phyloP scores from a whole-genome alignment of 2,888 invertebrate genomes.

The Caenorhabditis sp. region DNA sequence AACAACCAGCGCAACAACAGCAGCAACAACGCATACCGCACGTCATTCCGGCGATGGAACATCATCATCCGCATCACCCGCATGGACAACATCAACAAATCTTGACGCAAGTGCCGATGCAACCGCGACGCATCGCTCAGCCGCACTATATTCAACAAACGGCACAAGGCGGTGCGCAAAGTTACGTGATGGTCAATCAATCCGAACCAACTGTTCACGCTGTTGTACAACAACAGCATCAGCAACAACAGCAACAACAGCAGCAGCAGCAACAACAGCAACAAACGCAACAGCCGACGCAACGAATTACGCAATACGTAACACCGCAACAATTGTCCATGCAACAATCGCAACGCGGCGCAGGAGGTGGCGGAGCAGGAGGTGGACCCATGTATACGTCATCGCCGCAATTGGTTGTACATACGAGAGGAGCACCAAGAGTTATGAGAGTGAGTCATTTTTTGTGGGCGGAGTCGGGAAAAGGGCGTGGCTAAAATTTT shows the following conservation, averaged over 20 bases:
- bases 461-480: neutral
- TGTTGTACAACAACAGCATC: neutral
- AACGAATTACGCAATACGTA: constrained; percentile 1
- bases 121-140: neutral
- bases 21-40: neutral
- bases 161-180: constrained; percentile 13
- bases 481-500: neutral
- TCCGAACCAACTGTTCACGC: neutral
- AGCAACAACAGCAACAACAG: neutral
- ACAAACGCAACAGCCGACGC: neutral
- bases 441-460: constrained; percentile 3
- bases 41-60: neutral
- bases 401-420: neutral
- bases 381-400: constrained; percentile 5
- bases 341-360: constrained; percentile 1
- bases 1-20: neutral
- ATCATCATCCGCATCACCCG: neutral
- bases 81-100: neutral
- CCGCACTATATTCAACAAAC: constrained; percentile 14
- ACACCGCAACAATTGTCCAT: neutral
- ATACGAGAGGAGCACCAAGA: neutral
- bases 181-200: constrained; percentile 12
- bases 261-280: neutral
- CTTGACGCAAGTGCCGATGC: neutral
- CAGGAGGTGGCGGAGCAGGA: no score